Conservation (phyloP, 2,888 invertebrate genomes). For the Monopis laevigella region DNA sequence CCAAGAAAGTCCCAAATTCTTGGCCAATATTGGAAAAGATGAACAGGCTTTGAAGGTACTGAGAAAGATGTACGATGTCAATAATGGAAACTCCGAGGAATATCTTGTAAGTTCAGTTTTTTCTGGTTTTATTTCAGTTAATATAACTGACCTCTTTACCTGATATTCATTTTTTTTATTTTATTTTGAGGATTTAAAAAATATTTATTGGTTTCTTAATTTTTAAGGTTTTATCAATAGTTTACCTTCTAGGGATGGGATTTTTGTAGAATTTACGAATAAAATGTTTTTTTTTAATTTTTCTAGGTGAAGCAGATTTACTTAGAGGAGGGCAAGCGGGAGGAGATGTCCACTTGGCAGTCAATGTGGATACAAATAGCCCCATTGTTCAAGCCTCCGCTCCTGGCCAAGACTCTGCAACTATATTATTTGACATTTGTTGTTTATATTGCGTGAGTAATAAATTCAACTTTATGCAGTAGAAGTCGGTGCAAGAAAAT, state of each 20-base stretch:
- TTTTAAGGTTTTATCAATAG: background rate
- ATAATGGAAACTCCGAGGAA: conserved; percentile 38
- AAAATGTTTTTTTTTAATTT: too few species aligned
- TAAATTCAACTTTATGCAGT: too few species aligned
- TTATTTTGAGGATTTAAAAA: too few species aligned
- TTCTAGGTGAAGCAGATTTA: conserved; percentile 12
- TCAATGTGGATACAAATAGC: conserved; percentile 66
- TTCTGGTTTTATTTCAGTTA: background rate
- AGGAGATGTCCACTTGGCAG: conserved; percentile 37
- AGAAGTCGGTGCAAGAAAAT: background rate
- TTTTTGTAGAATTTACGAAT: too few species aligned
- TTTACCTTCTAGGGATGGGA: too few species aligned
- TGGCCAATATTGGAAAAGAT: conserved; percentile 71
- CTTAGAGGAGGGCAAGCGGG: conserved; percentile 5
- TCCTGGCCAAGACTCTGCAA: conserved; percentile 58
- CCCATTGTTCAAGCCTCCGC: conserved; percentile 62
- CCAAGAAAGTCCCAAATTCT: conserved; percentile 80
- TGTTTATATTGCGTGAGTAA: conserved; percentile 72
- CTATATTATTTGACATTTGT: conserved; percentile 69
- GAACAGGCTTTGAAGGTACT: conserved; percentile 71
- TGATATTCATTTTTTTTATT: too few species aligned
- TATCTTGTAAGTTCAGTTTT: conserved; percentile 33
- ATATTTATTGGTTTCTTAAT: background rate
- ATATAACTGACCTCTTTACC: too few species aligned
- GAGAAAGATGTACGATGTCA: conserved; percentile 64